Base-by-base conservation (phyloP, 2,797 vertebrate species). In the Kryptolebias ocellatus region DNA sequence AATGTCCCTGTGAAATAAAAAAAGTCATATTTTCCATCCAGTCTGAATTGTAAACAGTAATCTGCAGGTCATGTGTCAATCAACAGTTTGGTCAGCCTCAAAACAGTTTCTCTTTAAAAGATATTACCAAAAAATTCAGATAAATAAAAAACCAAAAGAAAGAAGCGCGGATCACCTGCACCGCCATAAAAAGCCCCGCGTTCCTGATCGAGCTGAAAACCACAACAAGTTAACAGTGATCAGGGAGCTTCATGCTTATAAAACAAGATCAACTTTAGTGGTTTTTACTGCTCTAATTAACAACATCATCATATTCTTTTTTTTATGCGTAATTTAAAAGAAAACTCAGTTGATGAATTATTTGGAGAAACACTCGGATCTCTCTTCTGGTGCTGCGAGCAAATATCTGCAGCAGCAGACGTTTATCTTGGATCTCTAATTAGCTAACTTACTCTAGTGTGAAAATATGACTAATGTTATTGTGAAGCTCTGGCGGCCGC, bases 371-470 rank as follows among this genome's bases (percentile, higher is more conserved):
- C 56, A 46, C 34, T 20, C 46, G 31, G 45, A 59, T 24, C 51
- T 16, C 16, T 78, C 44, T 24, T 79, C 66, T 76, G 67, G 58
- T 63, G 60, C 72, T 67, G 2, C 68, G 62, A 67, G 47, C 79
- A 72, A 58, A 79, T 42, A 46, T 76, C 54, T 60, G 66, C 44
- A 15, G 72, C 44, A 15, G 72, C 70, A 60, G 61, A 50, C 46
- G 31, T 77, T 73, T 78, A 58, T 76, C 72, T 69, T 46, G 59
- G 60, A 63, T 70, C 60, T 64, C 71, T 63, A 80, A 75, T 89
- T 83, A 87, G 44, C 64, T 10, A 51, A 65, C 54, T 62, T 79
- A 73, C 68, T 80, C 74, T 76, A 62, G 58, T 72, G 74, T 84
- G 80, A 78, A 83, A 78, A 70, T 80, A 63, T 51, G 57, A 67